Conservation (phyloP, 2,113 vertebrate species). For the Poecilia latipinna region DNA sequence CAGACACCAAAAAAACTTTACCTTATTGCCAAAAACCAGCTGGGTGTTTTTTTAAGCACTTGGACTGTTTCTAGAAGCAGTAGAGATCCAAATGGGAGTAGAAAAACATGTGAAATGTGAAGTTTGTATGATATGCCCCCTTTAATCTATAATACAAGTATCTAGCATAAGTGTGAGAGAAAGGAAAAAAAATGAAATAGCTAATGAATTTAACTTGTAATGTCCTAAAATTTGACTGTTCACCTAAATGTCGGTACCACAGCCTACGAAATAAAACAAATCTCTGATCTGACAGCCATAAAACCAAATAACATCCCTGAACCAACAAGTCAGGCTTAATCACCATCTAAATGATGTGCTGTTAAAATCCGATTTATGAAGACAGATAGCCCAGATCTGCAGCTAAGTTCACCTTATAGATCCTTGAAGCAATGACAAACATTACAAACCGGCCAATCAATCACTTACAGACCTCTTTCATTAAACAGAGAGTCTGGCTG, state of each 20-base stretch:
- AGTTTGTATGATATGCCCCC: too few relatives aligned
- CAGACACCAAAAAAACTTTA: too few relatives aligned
- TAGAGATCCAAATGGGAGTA: too few relatives aligned
- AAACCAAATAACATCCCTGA: background rate
- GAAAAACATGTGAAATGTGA: too few relatives aligned
- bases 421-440: constrained; percentile 1
- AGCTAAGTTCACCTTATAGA: background rate
- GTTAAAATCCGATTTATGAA: background rate
- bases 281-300: background rate
- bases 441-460: background rate
- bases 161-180: background rate
- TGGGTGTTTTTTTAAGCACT: too few relatives aligned
- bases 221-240: background rate
- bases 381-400: background rate
- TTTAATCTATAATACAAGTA: too few relatives aligned
- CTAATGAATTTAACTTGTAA: background rate
- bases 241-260: background rate
- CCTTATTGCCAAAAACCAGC: too few relatives aligned
- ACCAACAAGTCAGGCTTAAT: background rate
- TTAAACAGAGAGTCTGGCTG: constrained; percentile 1
- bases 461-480: background rate
- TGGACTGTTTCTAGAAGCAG: too few relatives aligned
- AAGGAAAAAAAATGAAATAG: background rate
- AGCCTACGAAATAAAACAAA: background rate
- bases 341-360: background rate